Conservation (phyloP, 1,140 invertebrate species). For the Atta cephalotes region DNA sequence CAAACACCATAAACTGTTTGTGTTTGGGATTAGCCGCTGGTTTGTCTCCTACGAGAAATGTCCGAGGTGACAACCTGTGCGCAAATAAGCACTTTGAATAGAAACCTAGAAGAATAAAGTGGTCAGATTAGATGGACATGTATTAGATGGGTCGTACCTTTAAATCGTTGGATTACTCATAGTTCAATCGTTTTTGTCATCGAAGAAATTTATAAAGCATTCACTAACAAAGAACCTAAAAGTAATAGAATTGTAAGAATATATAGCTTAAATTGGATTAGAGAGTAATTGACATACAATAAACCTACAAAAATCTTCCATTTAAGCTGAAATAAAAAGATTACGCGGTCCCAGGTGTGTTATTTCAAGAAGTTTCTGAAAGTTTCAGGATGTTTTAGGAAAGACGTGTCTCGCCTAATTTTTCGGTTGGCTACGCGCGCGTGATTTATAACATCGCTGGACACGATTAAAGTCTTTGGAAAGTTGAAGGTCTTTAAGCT, state of each 20-base stretch:
- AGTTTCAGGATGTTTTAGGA: conserved; percentile 69
- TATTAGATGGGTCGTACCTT: not conserved
- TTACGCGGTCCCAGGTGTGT: conserved; percentile 71
- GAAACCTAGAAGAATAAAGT: not conserved
- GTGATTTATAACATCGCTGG: conserved; percentile 42
- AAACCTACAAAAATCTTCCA: not conserved
- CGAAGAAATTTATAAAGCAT: not conserved
- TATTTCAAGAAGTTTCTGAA: conserved; percentile 73
- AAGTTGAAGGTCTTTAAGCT: not conserved
- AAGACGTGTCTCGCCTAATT: conserved; percentile 45
- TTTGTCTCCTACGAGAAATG: conserved; percentile 73
- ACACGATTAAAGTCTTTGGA: conserved; percentile 25
- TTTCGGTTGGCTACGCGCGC: conserved; percentile 65
- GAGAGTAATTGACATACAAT: not conserved
- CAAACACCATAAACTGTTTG: conserved; percentile 85
- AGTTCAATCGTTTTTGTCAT: not conserved
- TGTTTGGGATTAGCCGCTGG: conserved; percentile 81
- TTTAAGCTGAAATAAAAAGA: conserved; percentile 54
- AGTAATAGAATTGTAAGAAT: not conserved
- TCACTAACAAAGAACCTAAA: not conserved
- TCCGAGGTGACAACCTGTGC: conserved; percentile 67
- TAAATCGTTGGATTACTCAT: not conserved
- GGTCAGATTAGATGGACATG: not conserved
- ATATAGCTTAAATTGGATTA: not conserved
- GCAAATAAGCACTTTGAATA: not conserved